These are phyloP conservation scores for Alaudala cheleensis DNA, from an alignment of 2,113 vertebrate genomes.

Conservation along the genomic window DNA sequence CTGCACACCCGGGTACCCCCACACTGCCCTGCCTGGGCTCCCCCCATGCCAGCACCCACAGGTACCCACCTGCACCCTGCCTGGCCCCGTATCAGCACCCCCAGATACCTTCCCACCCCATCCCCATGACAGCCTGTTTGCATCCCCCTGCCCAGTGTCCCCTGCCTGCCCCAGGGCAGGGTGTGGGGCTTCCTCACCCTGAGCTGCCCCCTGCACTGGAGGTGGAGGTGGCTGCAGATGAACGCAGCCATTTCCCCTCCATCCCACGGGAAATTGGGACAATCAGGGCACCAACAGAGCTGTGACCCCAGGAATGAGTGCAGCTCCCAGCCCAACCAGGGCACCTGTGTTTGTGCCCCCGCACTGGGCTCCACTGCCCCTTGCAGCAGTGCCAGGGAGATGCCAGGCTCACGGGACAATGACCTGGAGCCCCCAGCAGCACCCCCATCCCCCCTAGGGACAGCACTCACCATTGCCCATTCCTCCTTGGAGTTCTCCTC, in stretches of 20 bases:
- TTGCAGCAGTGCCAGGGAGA: background rate
- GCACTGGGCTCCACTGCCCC: rapidly evolving
- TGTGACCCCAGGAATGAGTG: rapidly evolving
- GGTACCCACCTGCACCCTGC: background rate
- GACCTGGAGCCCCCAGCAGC: background rate
- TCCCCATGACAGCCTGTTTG: background rate
- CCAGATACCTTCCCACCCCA: background rate
- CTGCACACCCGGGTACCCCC: background rate
- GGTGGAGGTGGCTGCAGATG: background rate
- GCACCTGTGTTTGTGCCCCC: rapidly evolving
- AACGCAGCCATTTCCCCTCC: background rate
- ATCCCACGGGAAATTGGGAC: background rate
- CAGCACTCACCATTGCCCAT: background rate
- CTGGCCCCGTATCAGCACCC: background rate
- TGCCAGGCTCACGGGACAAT: background rate
- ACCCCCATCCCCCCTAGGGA: rapidly evolving
- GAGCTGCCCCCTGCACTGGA: background rate
- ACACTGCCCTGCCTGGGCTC: background rate
- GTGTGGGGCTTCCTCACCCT: background rate
- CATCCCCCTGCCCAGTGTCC: rapidly evolving
- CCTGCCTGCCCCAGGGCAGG: background rate
- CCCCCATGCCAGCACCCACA: background rate
- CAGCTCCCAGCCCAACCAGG: background rate
- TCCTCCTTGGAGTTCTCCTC: background rate
- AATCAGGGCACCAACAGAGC: background rate